Percentiles rank a stretch among this genome's conserved stretches.
These are phyloP conservation scores for Athene noctua DNA, from an alignment of 2,113 vertebrate genomes.

Conservation along the genomic window DNA sequence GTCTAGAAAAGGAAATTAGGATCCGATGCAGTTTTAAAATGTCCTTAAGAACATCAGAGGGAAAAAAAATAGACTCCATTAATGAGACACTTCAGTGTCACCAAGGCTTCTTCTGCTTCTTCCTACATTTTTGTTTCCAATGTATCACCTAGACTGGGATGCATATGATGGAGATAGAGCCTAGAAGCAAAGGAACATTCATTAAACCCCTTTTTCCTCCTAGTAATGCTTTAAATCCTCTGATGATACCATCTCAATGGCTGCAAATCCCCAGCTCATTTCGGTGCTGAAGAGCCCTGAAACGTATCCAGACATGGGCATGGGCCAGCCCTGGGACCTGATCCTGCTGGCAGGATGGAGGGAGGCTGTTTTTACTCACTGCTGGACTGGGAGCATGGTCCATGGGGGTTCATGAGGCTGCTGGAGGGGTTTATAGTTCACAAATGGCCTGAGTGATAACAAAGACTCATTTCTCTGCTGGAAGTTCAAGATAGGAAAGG, in stretches of 20 bases:
- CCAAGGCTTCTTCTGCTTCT: not conserved
- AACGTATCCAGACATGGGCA: not conserved
- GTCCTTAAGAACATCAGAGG: not conserved
- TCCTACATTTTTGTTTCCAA: not conserved
- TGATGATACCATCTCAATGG: not conserved
- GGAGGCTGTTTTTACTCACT: not conserved
- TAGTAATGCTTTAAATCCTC: not conserved
- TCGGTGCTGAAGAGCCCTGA: not conserved
- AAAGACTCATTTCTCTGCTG: slow-evolving; percentile 63
- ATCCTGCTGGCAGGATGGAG: not conserved
- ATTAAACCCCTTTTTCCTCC: not conserved
- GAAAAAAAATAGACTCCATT: not conserved
- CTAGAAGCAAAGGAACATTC: not conserved
- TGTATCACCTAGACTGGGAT: not conserved
- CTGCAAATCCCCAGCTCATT: not conserved
- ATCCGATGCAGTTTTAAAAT: not conserved
- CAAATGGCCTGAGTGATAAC: slow-evolving; percentile 3
- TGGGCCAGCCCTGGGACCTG: not conserved
- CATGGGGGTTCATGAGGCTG: not conserved
- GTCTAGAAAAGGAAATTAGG: not conserved
- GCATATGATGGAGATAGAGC: not conserved
- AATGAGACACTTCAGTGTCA: not conserved
- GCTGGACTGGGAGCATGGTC: not conserved
- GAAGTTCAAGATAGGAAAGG: slow-evolving; percentile 37
- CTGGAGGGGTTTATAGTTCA: slow-evolving; percentile 27